Evolutionary conservation across 2,888 invertebrate genomes (phyloP), one percentile per base, ranked within the genome.

Genomic region (Ariolimax columbianus): DNA sequence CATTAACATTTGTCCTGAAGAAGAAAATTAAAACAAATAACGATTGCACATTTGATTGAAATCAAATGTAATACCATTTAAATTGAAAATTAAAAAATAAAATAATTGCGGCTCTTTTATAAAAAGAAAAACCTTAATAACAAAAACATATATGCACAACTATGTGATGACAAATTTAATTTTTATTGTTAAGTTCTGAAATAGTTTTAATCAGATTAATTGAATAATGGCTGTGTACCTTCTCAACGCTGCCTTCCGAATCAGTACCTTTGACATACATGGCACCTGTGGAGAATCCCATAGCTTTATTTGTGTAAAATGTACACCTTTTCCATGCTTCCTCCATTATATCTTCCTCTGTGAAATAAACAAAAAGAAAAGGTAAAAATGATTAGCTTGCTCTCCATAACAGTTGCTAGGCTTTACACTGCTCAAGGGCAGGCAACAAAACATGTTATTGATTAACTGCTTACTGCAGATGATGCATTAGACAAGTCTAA

Each of bases 291-390:
- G 91, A 90, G 86, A 91, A 91, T 14, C 91, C 91, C 51, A 92
- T 85, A 11, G 92, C 92, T 85, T 89, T 89, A 81, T 92, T 92
- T 17, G 92, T 90, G 86, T 92, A 92, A 78, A 90, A 91, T 11
- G 91, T 90, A 80, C 92, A 92, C 33, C 92, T 82, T 82, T 91
- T 89, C 92, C 92, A 92, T 40, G 89, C 88, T 55, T 91, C 92
- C 23, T 91, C 90, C 85, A 91, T 90, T 19, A 87, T 82, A 75
- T 91, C 91, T 23, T 90, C 86, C 77, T 91, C 92, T 93, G 88
- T 59, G 38, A 82, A 30, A 59, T 38, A 66, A 66, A 47, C 26
- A 43, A 59, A 63, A 6, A n/a, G n/a, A n/a, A n/a, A n/a, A n/a
- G n/a, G n/a, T n/a, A n/a, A 17, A 55, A 17, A 6, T 75, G 23